Base-by-base conservation (phyloP, 2,113 vertebrate species). In the Raja brachyura region DNA sequence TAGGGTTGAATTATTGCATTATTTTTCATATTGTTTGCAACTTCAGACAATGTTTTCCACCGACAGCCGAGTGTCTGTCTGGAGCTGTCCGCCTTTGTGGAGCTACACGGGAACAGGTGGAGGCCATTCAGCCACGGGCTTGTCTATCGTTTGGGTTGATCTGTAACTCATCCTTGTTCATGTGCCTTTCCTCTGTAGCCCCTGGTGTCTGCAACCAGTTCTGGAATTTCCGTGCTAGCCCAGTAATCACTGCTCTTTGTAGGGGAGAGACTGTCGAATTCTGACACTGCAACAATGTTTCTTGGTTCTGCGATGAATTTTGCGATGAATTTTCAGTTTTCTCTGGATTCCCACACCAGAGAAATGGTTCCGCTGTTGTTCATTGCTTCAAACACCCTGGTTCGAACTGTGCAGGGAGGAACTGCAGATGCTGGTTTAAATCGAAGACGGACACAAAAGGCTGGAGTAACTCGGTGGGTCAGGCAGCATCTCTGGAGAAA, bases 21-120 rank as follows among this genome's bases (percentile, higher is more conserved):
- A 63, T 88, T 66, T 88, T 88, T 66, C 28, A 88, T 88, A 31
- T 88, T 8, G 59, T 88, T 88, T 88, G 59, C 83, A 66, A 66
- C 56, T 88, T 88, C 83, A 88, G 83, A 63, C 59, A 88, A 18
- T 66, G 83, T 88, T 88, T 88, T 88, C 83, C 59, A 88, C 28
- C 14, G 5, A 28, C 59, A 66, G 5, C 83, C 63, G 56, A 61
- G 61, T 86, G 83, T 86, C 83, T 86, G 83, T 63, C 83, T 86
- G 83, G 83, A 88, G 28, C 28, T 14, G 28, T 31, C 13, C 0
- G 31, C 48, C 48, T 54, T 54, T n/a, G 28, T 25, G 59, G 54
- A 8, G 83, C 13, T 18, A 88, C 59, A 63, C 4, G 28, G 59
- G n/a, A 33, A 63, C 59, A 88, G 14, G 14, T 5, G 70, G 59